These are phyloP conservation scores for Actinostola sp. DNA, from an alignment of 92 coral and sea anemone species.

Conservation along the genomic window DNA sequence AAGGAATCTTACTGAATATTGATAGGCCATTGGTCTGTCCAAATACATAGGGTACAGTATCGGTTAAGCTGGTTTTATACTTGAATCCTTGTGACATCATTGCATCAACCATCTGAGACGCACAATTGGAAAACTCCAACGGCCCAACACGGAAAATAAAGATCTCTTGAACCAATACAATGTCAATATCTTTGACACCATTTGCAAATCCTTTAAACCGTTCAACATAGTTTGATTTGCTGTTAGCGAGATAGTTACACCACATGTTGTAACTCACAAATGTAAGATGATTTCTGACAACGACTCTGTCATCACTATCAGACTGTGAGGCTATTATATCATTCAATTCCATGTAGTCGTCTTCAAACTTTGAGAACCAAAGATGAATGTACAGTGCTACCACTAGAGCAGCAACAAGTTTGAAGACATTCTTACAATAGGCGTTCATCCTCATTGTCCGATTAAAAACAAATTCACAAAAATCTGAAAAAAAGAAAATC, in stretches of 20 bases:
- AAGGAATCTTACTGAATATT: conserved; percentile 72
- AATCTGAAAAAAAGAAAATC: conserved; percentile 7
- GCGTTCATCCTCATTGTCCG: neutral
- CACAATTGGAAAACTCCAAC: conserved; percentile 55
- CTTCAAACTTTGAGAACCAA: conserved; percentile 13
- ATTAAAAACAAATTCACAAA: neutral
- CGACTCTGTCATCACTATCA: neutral
- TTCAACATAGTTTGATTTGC: conserved; percentile 32
- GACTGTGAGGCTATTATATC: too few relatives aligned
- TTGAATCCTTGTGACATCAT: conserved; percentile 67
- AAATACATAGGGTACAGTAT: conserved; percentile 52
- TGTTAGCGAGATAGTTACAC: conserved; percentile 41
- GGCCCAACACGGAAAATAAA: conserved; percentile 69
- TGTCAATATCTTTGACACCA: conserved; percentile 61
- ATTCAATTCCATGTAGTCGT: neutral
- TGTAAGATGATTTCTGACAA: conserved; percentile 19
- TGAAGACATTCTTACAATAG: conserved; percentile 2
- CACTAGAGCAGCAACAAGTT: neutral
- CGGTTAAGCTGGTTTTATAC: conserved; percentile 48
- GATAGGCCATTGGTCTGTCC: conserved; percentile 72
- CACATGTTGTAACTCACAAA: conserved; percentile 73
- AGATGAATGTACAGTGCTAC: conserved; percentile 12
- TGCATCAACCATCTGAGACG: conserved; percentile 41
- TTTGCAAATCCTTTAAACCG: conserved; percentile 64
- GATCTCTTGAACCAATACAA: conserved; percentile 71